Percentiles rank a stretch among this genome's conserved stretches.
Conservation (phyloP, 2,113 vertebrate species). For the Panurus biarmicus region DNA sequence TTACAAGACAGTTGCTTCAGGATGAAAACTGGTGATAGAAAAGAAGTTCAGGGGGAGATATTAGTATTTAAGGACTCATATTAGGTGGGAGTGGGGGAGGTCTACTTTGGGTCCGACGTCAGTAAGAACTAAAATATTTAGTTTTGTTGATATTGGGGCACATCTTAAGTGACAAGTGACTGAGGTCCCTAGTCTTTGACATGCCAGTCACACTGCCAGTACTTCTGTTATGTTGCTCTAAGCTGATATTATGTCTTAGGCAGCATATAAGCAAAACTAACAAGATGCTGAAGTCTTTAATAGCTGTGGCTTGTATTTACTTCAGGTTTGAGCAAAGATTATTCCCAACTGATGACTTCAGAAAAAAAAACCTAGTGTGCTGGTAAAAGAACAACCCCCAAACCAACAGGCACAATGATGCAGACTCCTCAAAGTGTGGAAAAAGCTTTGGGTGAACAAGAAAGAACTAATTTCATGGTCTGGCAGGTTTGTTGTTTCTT, state of each 20-base stretch:
- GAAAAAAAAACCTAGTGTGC: not conserved
- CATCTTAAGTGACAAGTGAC: not conserved
- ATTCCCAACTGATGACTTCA: not conserved
- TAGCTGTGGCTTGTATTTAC: not conserved
- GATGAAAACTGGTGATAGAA: not conserved
- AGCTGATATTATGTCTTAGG: not conserved
- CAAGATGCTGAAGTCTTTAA: not conserved
- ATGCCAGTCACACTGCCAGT: not conserved
- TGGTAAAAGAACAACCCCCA: not conserved
- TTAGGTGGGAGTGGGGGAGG: not conserved
- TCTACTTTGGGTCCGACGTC: not conserved
- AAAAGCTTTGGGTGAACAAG: slow-evolving; percentile 10
- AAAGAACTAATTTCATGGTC: slow-evolving; percentile 67
- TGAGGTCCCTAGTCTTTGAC: not conserved
- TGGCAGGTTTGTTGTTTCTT: slow-evolving; percentile 34
- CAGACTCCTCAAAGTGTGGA: not conserved
- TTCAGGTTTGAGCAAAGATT: not conserved
- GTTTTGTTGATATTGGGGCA: not conserved
- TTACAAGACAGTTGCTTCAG: not conserved
- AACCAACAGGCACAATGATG: not conserved
- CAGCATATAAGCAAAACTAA: not conserved
- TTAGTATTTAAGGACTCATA: not conserved
- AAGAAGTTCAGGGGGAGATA: not conserved
- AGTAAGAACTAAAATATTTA: not conserved
- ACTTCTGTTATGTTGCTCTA: not conserved